phyloP scores from a whole-genome alignment of 23 tunicate species.

The Styela clava region DNA sequence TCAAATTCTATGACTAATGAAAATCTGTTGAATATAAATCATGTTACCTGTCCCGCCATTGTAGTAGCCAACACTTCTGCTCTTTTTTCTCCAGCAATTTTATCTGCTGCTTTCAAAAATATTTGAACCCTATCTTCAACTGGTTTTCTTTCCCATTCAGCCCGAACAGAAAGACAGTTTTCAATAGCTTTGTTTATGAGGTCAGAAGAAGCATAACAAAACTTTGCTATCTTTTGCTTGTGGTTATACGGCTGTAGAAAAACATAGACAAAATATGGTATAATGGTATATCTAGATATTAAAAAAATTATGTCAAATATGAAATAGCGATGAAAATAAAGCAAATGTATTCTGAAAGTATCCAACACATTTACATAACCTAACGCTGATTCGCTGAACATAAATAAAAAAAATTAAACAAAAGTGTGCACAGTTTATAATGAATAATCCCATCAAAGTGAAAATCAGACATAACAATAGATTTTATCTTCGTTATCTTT shows the following conservation, averaged over 20 bases:
- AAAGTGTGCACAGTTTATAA: too few relatives aligned
- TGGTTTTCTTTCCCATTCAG: slow-evolving; percentile 96
- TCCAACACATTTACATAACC: too few relatives aligned
- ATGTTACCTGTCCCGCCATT: slow-evolving; percentile 98
- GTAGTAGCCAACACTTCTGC: slow-evolving; percentile 91
- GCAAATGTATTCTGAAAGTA: too few relatives aligned
- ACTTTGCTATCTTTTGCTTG: slow-evolving; percentile 84
- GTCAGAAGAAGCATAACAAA: slow-evolving; percentile 73
- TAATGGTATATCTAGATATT: too few relatives aligned
- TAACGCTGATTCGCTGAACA: too few relatives aligned
- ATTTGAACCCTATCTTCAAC: slow-evolving; percentile 88
- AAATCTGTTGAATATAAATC: too few relatives aligned
- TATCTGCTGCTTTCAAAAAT: slow-evolving; percentile 95
- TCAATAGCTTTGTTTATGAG: slow-evolving; percentile 85
- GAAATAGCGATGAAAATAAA: neutral
- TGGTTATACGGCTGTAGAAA: slow-evolving; percentile 87
- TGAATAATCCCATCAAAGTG: too few relatives aligned
- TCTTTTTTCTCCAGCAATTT: slow-evolving; percentile 58
- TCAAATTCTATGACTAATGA: too few relatives aligned
- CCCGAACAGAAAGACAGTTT: slow-evolving; percentile 75
- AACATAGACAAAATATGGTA: neutral
- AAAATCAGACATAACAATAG: too few relatives aligned
- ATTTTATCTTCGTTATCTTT: too few relatives aligned
- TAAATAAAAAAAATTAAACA: too few relatives aligned
- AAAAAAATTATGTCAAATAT: neutral